Conservation (phyloP, 2,888 invertebrate genomes). For the Apomyelois bistriatella region DNA sequence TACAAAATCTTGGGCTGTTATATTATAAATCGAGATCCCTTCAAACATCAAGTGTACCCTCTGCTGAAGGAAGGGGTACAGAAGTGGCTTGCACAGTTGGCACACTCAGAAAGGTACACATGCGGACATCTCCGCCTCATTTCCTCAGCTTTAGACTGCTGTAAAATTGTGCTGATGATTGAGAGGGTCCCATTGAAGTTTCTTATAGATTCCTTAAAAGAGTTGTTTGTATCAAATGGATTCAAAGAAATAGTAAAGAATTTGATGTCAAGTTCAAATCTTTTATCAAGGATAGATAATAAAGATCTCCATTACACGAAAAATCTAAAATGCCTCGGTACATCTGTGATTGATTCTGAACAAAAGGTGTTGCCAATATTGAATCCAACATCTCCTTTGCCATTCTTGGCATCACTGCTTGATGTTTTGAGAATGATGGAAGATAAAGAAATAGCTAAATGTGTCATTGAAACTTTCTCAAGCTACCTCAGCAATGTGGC, state of each 20-base stretch:
- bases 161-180: slow-evolving; percentile 47
- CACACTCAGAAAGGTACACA: slow-evolving; percentile 55
- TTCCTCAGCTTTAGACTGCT: slow-evolving; percentile 60
- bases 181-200: slow-evolving; percentile 49
- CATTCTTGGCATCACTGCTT: slow-evolving; percentile 60
- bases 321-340: slow-evolving; percentile 57
- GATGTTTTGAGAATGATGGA: slow-evolving; percentile 49
- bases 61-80: slow-evolving; percentile 59
- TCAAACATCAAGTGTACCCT: slow-evolving; percentile 58
- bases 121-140: slow-evolving; percentile 63
- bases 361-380: slow-evolving; percentile 63
- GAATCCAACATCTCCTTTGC: slow-evolving; percentile 55
- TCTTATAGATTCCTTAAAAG: slow-evolving; percentile 46
- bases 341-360: slow-evolving; percentile 47
- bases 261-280: slow-evolving; percentile 57
- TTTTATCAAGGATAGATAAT: slow-evolving; percentile 57
- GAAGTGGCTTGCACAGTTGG: slow-evolving; percentile 74
- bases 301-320: slow-evolving; percentile 49
- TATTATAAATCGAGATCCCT: slow-evolving; percentile 36
- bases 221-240: slow-evolving; percentile 62
- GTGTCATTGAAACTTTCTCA: slow-evolving; percentile 54
- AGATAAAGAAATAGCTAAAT: slow-evolving; percentile 49
- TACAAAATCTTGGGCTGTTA: slow-evolving; percentile 48
- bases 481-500: slow-evolving; percentile 66
- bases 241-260: slow-evolving; percentile 64